Evolutionary conservation across 2,888 invertebrate species (phyloP).

Genomic region (Athalia cordata): DNA sequence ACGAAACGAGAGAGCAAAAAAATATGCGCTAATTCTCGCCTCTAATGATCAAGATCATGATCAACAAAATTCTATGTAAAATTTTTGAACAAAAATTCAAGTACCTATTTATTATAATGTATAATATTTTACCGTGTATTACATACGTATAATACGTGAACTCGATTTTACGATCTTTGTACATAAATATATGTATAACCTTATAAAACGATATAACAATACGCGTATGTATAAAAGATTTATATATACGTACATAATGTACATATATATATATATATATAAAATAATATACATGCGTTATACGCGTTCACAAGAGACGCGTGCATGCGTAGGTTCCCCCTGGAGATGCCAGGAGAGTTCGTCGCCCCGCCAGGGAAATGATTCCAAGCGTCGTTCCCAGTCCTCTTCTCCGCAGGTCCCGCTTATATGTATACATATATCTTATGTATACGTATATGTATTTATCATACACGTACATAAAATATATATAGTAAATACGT

Average conservation of each 20-base stretch:
- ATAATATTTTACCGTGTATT: slow-evolving; percentile 5
- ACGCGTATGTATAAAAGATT: background rate
- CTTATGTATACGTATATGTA: background rate
- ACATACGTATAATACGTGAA: background rate
- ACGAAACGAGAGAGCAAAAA: too few relatives aligned
- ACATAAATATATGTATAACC: background rate
- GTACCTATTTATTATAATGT: background rate
- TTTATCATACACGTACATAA: background rate
- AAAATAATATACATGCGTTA: slow-evolving; percentile 1
- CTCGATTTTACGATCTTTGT: background rate
- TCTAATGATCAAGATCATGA: too few relatives aligned
- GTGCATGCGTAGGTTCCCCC: slow-evolving; percentile 45
- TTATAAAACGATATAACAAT: background rate
- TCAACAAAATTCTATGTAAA: background rate
- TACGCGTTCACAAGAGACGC: slow-evolving; percentile 34
- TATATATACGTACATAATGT: background rate
- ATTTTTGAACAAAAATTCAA: background rate
- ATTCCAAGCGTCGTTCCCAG: slow-evolving; percentile 52
- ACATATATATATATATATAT: background rate
- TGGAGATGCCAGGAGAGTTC: slow-evolving; percentile 57
- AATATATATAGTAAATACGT: background rate
- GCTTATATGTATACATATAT: background rate
- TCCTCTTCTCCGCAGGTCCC: slow-evolving; percentile 27
- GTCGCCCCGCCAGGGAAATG: slow-evolving; percentile 65
- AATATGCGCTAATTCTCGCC: too few relatives aligned